A percentile compares a stretch with the other conserved stretches of the same genome.
phyloP scores from a whole-genome alignment of 2,113 vertebrate species.

The Prietella phreatophila region DNA sequence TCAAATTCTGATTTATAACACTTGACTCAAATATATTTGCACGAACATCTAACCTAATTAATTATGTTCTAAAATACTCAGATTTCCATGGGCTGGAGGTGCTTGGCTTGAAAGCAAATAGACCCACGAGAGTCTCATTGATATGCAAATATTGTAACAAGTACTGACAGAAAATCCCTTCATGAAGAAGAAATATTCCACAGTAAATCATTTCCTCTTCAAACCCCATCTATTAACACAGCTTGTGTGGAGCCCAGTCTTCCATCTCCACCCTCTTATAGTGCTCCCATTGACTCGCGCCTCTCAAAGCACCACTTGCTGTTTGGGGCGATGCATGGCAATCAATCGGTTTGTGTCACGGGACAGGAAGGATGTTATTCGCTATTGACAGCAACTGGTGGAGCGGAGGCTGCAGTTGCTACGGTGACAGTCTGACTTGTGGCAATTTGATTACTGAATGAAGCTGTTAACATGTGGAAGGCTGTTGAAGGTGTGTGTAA shows the following conservation, averaged over 20 bases:
- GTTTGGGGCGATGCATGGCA: slow-evolving; percentile 37
- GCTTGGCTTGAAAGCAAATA: slow-evolving; percentile 46
- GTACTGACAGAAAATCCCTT: slow-evolving; percentile 50
- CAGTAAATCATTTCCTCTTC: slow-evolving; percentile 54
- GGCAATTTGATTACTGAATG: slow-evolving; percentile 69
- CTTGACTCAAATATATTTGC: slow-evolving; percentile 25
- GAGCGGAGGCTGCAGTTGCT: slow-evolving; percentile 69
- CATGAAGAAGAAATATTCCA: slow-evolving; percentile 53
- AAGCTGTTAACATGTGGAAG: slow-evolving; percentile 52
- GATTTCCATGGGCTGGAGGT: slow-evolving; percentile 13
- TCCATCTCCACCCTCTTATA: slow-evolving; percentile 29
- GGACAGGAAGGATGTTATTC: slow-evolving; percentile 69
- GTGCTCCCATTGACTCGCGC: slow-evolving; percentile 33
- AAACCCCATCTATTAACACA: slow-evolving; percentile 46
- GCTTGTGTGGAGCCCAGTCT: slow-evolving; percentile 29
- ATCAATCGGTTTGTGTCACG: slow-evolving; percentile 50
- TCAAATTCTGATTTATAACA: slow-evolving; percentile 31
- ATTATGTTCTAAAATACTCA: slow-evolving; percentile 35
- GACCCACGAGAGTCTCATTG: slow-evolving; percentile 54
- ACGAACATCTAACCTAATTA: slow-evolving; percentile 39
- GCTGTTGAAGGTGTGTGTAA: slow-evolving; percentile 50
- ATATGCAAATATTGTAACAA: slow-evolving; percentile 52
- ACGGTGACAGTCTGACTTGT: slow-evolving; percentile 76
- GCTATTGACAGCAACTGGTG: slow-evolving; percentile 62
- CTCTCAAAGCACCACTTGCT: slow-evolving; percentile 49